Conservation (phyloP, 2,888 invertebrate species). For the Eretmocerus hayati region DNA sequence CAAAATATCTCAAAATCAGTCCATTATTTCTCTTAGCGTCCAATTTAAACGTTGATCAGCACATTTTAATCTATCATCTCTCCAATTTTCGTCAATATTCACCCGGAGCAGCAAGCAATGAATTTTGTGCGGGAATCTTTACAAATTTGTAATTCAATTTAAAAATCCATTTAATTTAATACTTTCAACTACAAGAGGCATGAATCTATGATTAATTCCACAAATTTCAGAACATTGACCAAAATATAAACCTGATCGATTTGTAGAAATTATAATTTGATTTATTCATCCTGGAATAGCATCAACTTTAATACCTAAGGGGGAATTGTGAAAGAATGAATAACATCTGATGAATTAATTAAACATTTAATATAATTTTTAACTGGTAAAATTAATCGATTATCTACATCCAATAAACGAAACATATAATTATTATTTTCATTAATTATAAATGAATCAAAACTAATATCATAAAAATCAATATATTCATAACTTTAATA, state of each 20-base stretch:
- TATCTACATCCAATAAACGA: constrained; percentile 60
- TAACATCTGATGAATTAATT: constrained; percentile 58
- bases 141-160: constrained; percentile 25
- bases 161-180: constrained; percentile 45
- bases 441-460: constrained; percentile 59
- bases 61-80: too few species aligned
- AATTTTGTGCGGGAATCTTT: too few species aligned
- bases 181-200: constrained; percentile 65
- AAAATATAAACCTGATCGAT: constrained; percentile 59
- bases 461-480: constrained; percentile 55
- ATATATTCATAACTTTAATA: constrained; percentile 63
- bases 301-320: constrained; percentile 60
- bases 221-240: too few species aligned
- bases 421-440: constrained; percentile 47
- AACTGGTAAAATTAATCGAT: too few species aligned
- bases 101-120: too few species aligned
- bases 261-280: too few species aligned
- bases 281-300: constrained; percentile 60
- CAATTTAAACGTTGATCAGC: too few species aligned
- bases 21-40: too few species aligned
- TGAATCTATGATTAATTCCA: constrained; percentile 77
- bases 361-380: constrained; percentile 60
- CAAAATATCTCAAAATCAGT: too few species aligned
- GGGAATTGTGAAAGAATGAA: constrained; percentile 62
- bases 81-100: too few species aligned